Percentiles rank a stretch among this genome's conserved stretches.
Evolutionary conservation across 1,140 invertebrate genomes (phyloP).

Genomic region (Matsumurasca onukii): DNA sequence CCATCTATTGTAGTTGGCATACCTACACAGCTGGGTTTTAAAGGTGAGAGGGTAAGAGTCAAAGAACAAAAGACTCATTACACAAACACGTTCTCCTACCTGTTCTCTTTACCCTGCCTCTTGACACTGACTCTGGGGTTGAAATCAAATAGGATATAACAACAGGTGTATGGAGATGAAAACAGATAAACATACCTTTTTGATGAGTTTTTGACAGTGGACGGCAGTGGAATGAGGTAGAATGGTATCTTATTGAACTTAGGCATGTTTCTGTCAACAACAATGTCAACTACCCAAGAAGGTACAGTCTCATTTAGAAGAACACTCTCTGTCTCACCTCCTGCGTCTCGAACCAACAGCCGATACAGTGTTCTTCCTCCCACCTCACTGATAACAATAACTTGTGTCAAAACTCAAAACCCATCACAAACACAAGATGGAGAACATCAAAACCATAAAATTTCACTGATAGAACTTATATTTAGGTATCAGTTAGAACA

Average conservation of each 20-base stretch:
- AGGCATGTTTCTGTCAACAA: slow-evolving; percentile 90
- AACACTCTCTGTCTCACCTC: slow-evolving; percentile 92
- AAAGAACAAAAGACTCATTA: too few species aligned
- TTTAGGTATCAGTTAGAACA: too few species aligned
- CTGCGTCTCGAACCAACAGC: slow-evolving; percentile 87
- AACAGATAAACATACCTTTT: slow-evolving; percentile 92
- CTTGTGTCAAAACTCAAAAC: slow-evolving; percentile 36
- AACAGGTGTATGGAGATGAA: too few species aligned
- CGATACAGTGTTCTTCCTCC: slow-evolving; percentile 91
- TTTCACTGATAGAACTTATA: too few species aligned
- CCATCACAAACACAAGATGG: slow-evolving; percentile 19
- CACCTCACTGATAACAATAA: slow-evolving; percentile 86
- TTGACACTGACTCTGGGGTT: too few species aligned
- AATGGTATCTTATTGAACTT: slow-evolving; percentile 98
- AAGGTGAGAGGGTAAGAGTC: too few species aligned
- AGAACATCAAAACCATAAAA: slow-evolving; percentile 27
- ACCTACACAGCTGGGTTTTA: too few species aligned
- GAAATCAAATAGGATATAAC: too few species aligned
- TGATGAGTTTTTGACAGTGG: slow-evolving; percentile 85
- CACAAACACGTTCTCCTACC: too few species aligned
- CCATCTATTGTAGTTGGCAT: too few species aligned
- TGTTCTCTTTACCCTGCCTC: too few species aligned
- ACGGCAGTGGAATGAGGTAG: slow-evolving; percentile 89
- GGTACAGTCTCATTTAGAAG: slow-evolving; percentile 94
- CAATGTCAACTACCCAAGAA: slow-evolving; percentile 93